Percentiles rank a stretch among this genome's conserved stretches.
These are phyloP conservation scores for Drosophila niveifrons DNA, from an alignment of 2,888 invertebrate genomes.

Conservation along the genomic window DNA sequence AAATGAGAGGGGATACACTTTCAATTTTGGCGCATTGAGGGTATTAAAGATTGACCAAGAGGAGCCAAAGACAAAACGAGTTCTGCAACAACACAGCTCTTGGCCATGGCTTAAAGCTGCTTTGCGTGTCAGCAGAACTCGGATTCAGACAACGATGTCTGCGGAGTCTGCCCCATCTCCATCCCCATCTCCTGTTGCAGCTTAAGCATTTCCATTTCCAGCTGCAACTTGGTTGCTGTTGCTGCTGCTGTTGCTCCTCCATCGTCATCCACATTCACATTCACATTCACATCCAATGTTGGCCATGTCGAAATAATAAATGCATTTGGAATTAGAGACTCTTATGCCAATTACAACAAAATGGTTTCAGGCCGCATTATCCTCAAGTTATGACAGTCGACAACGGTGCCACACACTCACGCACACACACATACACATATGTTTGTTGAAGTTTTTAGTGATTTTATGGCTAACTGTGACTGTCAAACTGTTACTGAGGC, in stretches of 20 bases:
- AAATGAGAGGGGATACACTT: slow-evolving; percentile 20
- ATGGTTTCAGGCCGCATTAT: slow-evolving; percentile 82
- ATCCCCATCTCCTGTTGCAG: slow-evolving; percentile 17
- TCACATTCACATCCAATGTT: slow-evolving; percentile 24
- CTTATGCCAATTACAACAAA: slow-evolving; percentile 80
- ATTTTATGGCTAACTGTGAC: slow-evolving; percentile 27
- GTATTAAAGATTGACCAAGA: slow-evolving; percentile 30
- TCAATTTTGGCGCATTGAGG: slow-evolving; percentile 35
- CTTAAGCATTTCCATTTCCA: slow-evolving; percentile 3
- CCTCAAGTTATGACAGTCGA: slow-evolving; percentile 81
- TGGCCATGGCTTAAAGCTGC: slow-evolving; percentile 49
- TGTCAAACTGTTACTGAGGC: slow-evolving; percentile 48
- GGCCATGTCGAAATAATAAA: slow-evolving; percentile 78
- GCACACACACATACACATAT: slow-evolving; percentile 16
- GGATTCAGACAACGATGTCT: slow-evolving; percentile 25
- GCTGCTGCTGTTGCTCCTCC: neutral
- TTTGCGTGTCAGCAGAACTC: slow-evolving; percentile 60
- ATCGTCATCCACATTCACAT: neutral
- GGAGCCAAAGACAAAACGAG: slow-evolving; percentile 37
- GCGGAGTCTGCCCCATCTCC: neutral
- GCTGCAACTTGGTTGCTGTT: slow-evolving; percentile 2
- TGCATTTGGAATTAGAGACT: slow-evolving; percentile 77
- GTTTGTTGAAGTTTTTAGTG: slow-evolving; percentile 17
- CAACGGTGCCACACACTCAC: slow-evolving; percentile 27
- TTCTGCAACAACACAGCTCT: slow-evolving; percentile 33